Evolutionary conservation across 2,797 vertebrate genomes (phyloP).

Genomic region (Premnoplex brunnescens): DNA sequence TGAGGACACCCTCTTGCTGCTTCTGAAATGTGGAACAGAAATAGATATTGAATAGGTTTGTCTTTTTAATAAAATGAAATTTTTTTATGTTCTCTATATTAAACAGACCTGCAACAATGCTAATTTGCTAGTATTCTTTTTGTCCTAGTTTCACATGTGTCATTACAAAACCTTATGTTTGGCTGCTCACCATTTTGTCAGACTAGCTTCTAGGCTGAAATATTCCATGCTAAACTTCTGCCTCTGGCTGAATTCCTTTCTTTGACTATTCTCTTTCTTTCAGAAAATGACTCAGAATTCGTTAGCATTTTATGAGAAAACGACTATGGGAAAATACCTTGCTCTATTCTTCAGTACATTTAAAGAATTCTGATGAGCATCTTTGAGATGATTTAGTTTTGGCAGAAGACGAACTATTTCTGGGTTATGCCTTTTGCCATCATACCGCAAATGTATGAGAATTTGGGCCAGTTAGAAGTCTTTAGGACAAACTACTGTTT

Average conservation of each 20-base stretch:
- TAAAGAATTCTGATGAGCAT: neutral
- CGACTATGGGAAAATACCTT: conserved; percentile 44
- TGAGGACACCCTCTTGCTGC: neutral
- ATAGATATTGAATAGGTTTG: neutral
- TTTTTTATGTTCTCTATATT: neutral
- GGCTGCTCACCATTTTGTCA: neutral
- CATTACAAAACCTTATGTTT: conserved; percentile 15
- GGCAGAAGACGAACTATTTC: conserved; percentile 6
- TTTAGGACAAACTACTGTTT: neutral
- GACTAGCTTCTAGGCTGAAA: conserved; percentile 4
- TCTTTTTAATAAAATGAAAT: neutral
- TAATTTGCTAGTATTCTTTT: neutral
- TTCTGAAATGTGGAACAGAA: neutral
- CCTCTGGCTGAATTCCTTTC: conserved; percentile 51
- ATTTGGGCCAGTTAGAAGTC: neutral
- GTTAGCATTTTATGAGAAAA: conserved; percentile 44
- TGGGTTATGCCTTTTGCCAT: conserved; percentile 5
- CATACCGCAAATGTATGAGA: neutral
- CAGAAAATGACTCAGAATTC: conserved; percentile 55
- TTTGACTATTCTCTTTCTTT: conserved; percentile 31
- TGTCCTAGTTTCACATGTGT: neutral
- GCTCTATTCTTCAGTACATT: neutral
- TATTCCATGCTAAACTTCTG: conserved; percentile 37
- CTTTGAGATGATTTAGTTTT: neutral
- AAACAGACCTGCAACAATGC: neutral